A percentile compares a stretch with the other conserved stretches of the same genome.
Conservation (phyloP, 2,797 vertebrate genomes). For the Cyclura pinguis region DNA sequence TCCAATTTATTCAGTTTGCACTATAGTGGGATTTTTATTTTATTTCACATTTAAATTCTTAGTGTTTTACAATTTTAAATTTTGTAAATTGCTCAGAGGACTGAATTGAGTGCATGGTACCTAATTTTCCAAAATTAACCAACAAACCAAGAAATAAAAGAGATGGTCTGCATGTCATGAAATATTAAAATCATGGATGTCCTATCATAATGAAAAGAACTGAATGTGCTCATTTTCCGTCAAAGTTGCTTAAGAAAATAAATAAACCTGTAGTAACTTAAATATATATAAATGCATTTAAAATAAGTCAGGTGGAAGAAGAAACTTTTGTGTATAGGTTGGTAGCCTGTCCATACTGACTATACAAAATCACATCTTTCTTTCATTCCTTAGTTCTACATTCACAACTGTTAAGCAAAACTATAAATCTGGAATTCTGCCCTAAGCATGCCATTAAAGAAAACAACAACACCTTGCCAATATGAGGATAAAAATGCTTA, state of each 20-base stretch:
- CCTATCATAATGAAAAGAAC: background rate
- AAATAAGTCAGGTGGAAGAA: background rate
- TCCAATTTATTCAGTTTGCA: constrained; percentile 11
- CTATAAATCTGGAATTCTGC: background rate
- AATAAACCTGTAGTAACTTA: background rate
- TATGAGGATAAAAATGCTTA: background rate
- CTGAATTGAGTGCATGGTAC: background rate
- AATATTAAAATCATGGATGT: constrained; percentile 31
- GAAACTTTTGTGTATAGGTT: background rate
- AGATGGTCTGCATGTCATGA: constrained; percentile 6
- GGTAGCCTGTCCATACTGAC: background rate
- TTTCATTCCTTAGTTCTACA: background rate
- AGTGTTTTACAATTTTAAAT: background rate
- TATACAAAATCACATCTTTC: background rate
- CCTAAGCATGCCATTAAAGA: background rate
- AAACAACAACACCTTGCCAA: background rate
- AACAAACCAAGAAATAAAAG: background rate
- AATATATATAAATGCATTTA: background rate
- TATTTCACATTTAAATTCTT: background rate
- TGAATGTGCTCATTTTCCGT: background rate
- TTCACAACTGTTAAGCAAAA: background rate
- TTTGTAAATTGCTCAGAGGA: background rate
- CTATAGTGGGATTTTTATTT: background rate
- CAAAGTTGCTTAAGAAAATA: background rate
- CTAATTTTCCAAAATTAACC: background rate